A percentile compares a stretch with the other conserved stretches of the same genome.
Evolutionary conservation across 1,140 invertebrate genomes (phyloP).

Genomic region (Drosophila parvula): DNA sequence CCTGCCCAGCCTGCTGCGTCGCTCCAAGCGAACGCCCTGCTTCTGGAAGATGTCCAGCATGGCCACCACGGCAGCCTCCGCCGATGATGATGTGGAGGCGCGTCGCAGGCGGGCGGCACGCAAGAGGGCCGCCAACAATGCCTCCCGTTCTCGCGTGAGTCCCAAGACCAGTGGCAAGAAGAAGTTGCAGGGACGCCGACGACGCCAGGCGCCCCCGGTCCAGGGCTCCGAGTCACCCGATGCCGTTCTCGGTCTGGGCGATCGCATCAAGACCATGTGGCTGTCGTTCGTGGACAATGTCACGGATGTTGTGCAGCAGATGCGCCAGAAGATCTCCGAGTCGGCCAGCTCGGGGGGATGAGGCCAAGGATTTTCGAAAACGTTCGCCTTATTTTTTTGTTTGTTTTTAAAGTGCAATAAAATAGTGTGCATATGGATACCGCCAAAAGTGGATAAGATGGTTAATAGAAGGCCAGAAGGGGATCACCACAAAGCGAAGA

Average conservation of each 20-base stretch:
- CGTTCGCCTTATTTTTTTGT: slow-evolving; percentile 10
- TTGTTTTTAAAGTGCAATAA: slow-evolving; percentile 23
- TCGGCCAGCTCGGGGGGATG: slow-evolving; percentile 7
- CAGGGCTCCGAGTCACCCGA: not conserved
- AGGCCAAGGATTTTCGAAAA: no score
- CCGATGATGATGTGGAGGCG: slow-evolving; percentile 64
- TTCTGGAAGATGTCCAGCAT: slow-evolving; percentile 39
- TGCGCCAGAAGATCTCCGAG: slow-evolving; percentile 43
- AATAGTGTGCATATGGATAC: not conserved
- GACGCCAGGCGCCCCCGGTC: slow-evolving; percentile 32
- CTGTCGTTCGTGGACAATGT: slow-evolving; percentile 51
- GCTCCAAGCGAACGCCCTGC: slow-evolving; percentile 55
- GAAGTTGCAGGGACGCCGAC: slow-evolving; percentile 35
- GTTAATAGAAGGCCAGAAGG: no score
- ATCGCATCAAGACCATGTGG: slow-evolving; percentile 56
- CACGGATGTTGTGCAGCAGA: slow-evolving; percentile 50
- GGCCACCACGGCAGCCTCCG: slow-evolving; percentile 28
- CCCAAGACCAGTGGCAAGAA: slow-evolving; percentile 50
- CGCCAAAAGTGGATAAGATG: no score
- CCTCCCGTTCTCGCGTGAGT: slow-evolving; percentile 40
- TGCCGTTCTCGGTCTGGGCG: slow-evolving; percentile 12
- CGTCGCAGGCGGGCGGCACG: slow-evolving; percentile 40
- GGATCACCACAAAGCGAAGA: no score
- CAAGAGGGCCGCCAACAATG: slow-evolving; percentile 62
- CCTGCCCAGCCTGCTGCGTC: slow-evolving; percentile 12